Percentiles rank a stretch among this genome's conserved stretches.
phyloP scores from a whole-genome alignment of 2,113 vertebrate genomes.

The Excalfactoria chinensis region DNA sequence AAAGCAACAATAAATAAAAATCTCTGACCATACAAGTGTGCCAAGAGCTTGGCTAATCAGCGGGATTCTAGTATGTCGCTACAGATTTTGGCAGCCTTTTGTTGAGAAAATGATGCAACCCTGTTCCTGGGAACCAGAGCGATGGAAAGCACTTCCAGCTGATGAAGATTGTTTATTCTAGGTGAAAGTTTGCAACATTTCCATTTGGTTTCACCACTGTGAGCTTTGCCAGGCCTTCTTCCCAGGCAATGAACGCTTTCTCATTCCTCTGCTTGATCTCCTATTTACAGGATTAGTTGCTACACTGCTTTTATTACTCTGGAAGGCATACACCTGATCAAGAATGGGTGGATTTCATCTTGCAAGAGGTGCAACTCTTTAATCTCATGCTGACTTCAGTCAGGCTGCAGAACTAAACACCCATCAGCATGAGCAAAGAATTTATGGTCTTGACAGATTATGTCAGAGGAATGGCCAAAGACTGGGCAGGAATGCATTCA shows the following conservation, averaged over 20 bases:
- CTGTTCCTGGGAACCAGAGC: conserved; percentile 51
- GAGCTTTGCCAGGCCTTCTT: conserved; percentile 52
- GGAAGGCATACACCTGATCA: conserved; percentile 11
- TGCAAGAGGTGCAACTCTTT: neutral
- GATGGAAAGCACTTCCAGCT: conserved; percentile 56
- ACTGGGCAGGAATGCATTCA: neutral
- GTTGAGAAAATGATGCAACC: conserved; percentile 57
- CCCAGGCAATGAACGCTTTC: conserved; percentile 9
- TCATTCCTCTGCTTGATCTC: conserved; percentile 36
- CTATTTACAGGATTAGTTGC: conserved; percentile 11
- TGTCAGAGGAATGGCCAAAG: conserved; percentile 6
- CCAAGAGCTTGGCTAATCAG: conserved; percentile 51
- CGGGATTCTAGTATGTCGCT: conserved; percentile 22
- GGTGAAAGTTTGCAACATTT: conserved; percentile 70
- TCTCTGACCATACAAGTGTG: neutral
- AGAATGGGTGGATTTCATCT: neutral
- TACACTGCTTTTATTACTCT: conserved; percentile 14
- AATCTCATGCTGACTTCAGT: neutral
- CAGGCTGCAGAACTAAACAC: neutral
- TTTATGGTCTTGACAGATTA: neutral
- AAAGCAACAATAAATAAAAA: conserved; percentile 39
- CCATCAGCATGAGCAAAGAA: neutral
- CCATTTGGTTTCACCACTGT: conserved; percentile 61
- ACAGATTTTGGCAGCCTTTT: conserved; percentile 53
- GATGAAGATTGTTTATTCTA: conserved; percentile 63